phyloP scores from a whole-genome alignment of 2,888 invertebrate genomes.

The Eueremaeus valkanovi region DNA sequence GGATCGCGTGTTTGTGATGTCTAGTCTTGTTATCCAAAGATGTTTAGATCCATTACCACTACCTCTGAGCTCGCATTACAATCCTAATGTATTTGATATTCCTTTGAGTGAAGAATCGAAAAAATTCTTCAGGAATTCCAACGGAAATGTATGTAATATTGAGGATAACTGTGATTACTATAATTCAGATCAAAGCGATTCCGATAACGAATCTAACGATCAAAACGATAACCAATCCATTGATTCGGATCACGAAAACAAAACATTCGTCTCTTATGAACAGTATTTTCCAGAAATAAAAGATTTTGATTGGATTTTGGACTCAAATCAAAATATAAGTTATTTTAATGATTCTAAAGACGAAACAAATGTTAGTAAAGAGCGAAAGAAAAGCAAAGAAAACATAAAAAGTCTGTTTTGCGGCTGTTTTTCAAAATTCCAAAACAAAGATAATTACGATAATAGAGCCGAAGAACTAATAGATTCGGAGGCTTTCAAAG shows the following conservation, averaged over 20 bases:
- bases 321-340: neutral
- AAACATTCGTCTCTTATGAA: neutral
- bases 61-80: slow-evolving; percentile 41
- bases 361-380: neutral
- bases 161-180: neutral
- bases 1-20: slow-evolving; percentile 61
- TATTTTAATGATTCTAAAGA: neutral
- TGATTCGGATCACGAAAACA: neutral
- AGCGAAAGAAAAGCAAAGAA: neutral
- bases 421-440: slow-evolving; percentile 5
- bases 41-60: slow-evolving; percentile 57
- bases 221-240: neutral
- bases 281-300: neutral
- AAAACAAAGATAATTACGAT: slow-evolving; percentile 39
- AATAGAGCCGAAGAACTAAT: neutral
- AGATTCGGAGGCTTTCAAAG: neutral
- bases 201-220: slow-evolving; percentile 1
- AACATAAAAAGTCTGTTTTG: neutral
- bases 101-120: slow-evolving; percentile 31
- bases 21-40: slow-evolving; percentile 66
- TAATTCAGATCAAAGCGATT: neutral
- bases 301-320: neutral
- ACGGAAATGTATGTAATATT: slow-evolving; percentile 26
- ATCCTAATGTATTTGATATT: slow-evolving; percentile 42
- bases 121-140: neutral